Percentiles rank a stretch among this genome's conserved stretches.
Evolutionary conservation across 2,797 vertebrate species (phyloP).

Genomic region (Kryptopterus vitreolus): DNA sequence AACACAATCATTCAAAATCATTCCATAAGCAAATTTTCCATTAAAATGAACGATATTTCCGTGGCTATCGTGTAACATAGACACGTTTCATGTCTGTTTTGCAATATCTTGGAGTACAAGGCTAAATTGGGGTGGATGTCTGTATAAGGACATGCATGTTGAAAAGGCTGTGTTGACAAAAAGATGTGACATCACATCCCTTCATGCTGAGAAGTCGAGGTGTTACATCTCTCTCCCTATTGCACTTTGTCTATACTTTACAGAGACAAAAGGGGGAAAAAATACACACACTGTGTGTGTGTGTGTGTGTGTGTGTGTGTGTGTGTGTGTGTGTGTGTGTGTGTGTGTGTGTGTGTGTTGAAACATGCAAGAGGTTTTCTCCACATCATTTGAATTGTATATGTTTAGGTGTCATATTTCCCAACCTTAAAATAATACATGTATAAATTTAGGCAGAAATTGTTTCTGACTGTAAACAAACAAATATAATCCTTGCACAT

Average conservation of each 20-base stretch:
- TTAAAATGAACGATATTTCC: too few relatives aligned
- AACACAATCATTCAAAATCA: too few relatives aligned
- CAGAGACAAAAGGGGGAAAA: conserved; percentile 26
- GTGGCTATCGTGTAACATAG: too few relatives aligned
- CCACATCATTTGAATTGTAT: conserved; percentile 17
- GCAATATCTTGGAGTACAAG: conserved; percentile 3
- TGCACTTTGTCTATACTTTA: conserved; percentile 38
- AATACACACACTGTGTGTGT: background rate
- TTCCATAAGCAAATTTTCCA: too few relatives aligned
- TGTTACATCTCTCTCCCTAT: conserved; percentile 32
- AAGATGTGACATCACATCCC: conserved; percentile 24
- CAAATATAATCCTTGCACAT: conserved; percentile 41
- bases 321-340: too few relatives aligned
- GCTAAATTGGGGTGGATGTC: conserved; percentile 16
- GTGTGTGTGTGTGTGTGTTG: background rate
- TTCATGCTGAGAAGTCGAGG: conserved; percentile 34
- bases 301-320: too few relatives aligned
- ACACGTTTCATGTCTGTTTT: background rate
- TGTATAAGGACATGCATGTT: conserved; percentile 13
- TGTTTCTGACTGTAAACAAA: conserved; percentile 45
- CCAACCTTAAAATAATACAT: conserved; percentile 26
- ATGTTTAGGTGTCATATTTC: conserved; percentile 22
- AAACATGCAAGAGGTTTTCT: background rate
- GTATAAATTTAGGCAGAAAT: conserved; percentile 45
- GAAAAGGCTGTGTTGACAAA: conserved; percentile 25